phyloP scores from a whole-genome alignment of 2,888 invertebrate species.

The Hydrotaea diabolus region DNA sequence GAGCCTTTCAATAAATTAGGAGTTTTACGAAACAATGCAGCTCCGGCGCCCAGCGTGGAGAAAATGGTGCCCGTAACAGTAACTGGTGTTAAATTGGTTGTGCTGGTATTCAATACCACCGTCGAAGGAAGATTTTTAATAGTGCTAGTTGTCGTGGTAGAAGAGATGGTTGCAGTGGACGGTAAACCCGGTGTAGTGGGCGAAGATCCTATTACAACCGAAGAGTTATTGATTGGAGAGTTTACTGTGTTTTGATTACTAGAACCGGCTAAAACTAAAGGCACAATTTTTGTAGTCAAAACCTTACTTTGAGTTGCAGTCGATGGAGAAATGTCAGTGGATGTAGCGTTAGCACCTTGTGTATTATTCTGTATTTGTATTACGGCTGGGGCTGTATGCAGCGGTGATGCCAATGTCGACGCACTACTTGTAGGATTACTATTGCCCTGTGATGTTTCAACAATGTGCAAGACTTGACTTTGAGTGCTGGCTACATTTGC shows the following conservation, averaged over 20 bases:
- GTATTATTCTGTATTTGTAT: constrained; percentile 69
- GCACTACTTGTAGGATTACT: constrained; percentile 42
- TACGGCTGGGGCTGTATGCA: constrained; percentile 71
- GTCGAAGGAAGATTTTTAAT: constrained; percentile 67
- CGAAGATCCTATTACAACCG: constrained; percentile 60
- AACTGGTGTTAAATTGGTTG: constrained; percentile 63
- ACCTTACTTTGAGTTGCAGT: constrained; percentile 71
- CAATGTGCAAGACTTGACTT: constrained; percentile 71
- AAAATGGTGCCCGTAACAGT: constrained; percentile 58
- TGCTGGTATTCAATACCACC: constrained; percentile 64
- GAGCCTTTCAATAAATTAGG: constrained; percentile 69
- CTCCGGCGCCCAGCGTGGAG: constrained; percentile 65
- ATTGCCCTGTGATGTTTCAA: constrained; percentile 65
- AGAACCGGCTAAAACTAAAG: constrained; percentile 64
- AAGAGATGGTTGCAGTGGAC: constrained; percentile 33
- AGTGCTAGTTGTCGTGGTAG: constrained; percentile 52
- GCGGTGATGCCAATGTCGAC: constrained; percentile 53
- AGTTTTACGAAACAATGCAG: constrained; percentile 71
- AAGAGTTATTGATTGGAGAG: constrained; percentile 61
- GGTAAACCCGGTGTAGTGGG: constrained; percentile 31
- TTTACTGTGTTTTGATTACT: constrained; percentile 39
- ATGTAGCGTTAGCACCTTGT: constrained; percentile 5
- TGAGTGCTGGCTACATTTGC: constrained; percentile 68
- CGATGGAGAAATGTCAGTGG: constrained; percentile 6
- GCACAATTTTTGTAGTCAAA: constrained; percentile 72